Base-by-base conservation (phyloP, 2,113 vertebrate species). In the Pogona vitticeps region DNA sequence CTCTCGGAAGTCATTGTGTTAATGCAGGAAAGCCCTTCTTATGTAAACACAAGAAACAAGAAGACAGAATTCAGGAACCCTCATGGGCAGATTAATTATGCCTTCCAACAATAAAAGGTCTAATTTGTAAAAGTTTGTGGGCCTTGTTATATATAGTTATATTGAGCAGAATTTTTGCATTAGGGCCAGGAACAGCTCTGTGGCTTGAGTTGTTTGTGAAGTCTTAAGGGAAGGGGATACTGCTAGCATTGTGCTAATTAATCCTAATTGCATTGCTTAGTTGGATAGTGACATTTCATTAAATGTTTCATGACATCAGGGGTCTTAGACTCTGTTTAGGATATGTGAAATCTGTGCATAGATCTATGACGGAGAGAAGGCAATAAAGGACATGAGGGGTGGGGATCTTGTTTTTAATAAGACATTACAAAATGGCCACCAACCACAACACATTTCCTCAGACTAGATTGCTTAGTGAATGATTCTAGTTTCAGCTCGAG, bases 341-440 rank as follows among this genome's bases (percentile, higher is more conserved):
- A 52, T 79, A 63, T 63, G 85, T 65, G 40, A 91, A 83, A 71
- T 42, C 77, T 70, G 68, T 31, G 59, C 88, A 81, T 0, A 1
- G 21, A 42, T n/a, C 68, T 38, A 84, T 26, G 81, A 61, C 79
- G 1, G 18, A 4, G 72, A 40, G 52, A 3, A 36, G 52, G 33
- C 58, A 14, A 33, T 90, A 80, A 61, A 83, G 80, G 76, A 89
- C 61, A 3, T 67, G 36, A 89, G 91, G 83, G 10, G n/a, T n/a
- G 23, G 40, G 1, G 90, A 86, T 87, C 0, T 40, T 63, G 33
- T 91, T 89, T 65, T 94, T 38, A 82, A 92, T 86, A 92, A 78
- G 67, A 33, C 0, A 65, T 72, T 1, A 88, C 88, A 61, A 89
- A 82, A 82, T 71, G 31, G 31, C 65, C 8, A 31, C 42, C 63